Evolutionary conservation across 1,140 invertebrate species (phyloP).

Genomic region (Thaumatotibia leucotreta): DNA sequence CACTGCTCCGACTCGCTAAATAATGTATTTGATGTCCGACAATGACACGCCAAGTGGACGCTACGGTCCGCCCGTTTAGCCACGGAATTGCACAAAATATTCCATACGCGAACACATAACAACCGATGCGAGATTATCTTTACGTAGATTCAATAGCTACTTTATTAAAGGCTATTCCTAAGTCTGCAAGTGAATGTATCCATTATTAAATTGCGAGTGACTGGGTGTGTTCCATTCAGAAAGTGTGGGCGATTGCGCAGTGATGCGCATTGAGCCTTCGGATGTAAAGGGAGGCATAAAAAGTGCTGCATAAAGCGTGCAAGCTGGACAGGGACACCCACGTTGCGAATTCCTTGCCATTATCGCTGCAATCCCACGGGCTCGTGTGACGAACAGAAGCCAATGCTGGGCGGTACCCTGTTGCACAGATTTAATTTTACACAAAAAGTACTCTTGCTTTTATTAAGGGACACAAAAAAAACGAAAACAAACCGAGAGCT

Average conservation of each 20-base stretch:
- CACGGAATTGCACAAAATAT: conserved; percentile 10
- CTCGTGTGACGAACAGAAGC: conserved; percentile 60
- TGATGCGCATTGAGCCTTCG: conserved; percentile 35
- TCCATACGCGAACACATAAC: neutral
- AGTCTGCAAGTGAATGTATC: conserved; percentile 5
- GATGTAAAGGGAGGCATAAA: conserved; percentile 40
- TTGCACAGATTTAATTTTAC: conserved; percentile 52
- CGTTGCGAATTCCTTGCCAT: conserved; percentile 56
- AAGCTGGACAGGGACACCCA: conserved; percentile 66
- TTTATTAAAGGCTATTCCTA: neutral
- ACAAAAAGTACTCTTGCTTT: conserved; percentile 33
- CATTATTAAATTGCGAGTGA: conserved; percentile 27
- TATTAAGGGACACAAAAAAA: neutral
- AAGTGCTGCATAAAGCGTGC: conserved; percentile 54
- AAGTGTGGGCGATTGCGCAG: conserved; percentile 45
- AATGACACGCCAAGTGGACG: conserved; percentile 3
- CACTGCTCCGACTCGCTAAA: conserved; percentile 5
- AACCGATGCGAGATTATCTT: neutral
- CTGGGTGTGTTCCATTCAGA: conserved; percentile 53
- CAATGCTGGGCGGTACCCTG: conserved; percentile 45
- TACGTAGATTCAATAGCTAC: neutral
- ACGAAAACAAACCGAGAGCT: neutral
- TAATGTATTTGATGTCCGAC: conserved; percentile 7
- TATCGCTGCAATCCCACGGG: conserved; percentile 60
- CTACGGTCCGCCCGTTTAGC: neutral